Percentiles rank a stretch among this genome's conserved stretches.
Conservation (phyloP, 1,140 invertebrate species). For the Drosophila malerkotliana region DNA sequence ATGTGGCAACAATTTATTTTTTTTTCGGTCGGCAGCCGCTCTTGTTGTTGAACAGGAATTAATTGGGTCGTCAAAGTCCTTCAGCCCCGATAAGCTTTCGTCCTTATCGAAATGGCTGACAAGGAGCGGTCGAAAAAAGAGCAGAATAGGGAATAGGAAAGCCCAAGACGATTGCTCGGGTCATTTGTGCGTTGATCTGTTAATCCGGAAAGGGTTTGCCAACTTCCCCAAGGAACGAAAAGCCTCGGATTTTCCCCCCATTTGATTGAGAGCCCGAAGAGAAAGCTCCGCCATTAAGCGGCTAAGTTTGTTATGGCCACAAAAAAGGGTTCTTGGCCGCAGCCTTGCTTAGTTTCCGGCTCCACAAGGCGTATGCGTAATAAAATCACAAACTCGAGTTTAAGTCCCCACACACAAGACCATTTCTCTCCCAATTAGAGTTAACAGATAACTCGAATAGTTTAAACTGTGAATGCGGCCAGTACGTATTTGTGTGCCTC, state of each 20-base stretch:
- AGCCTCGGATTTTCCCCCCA: slow-evolving; percentile 34
- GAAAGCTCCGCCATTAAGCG: slow-evolving; percentile 43
- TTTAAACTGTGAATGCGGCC: slow-evolving; percentile 29
- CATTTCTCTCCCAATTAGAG: slow-evolving; percentile 52
- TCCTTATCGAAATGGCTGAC: slow-evolving; percentile 57
- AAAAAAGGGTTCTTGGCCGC: slow-evolving; percentile 21
- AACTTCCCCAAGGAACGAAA: slow-evolving; percentile 21
- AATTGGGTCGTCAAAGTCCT: slow-evolving; percentile 74
- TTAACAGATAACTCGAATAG: slow-evolving; percentile 39
- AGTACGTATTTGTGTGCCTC: slow-evolving; percentile 6
- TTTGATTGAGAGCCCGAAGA: slow-evolving; percentile 50
- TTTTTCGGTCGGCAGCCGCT: slow-evolving; percentile 2
- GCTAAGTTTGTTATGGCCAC: slow-evolving; percentile 24
- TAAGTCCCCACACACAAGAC: slow-evolving; percentile 18
- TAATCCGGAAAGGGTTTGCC: slow-evolving; percentile 69
- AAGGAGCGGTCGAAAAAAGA: slow-evolving; percentile 5
- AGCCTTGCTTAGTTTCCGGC: slow-evolving; percentile 13
- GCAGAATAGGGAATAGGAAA: slow-evolving; percentile 12
- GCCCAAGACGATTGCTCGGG: slow-evolving; percentile 57
- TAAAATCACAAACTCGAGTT: slow-evolving; percentile 45
- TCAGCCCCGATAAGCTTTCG: slow-evolving; percentile 60
- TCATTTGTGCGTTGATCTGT: slow-evolving; percentile 69
- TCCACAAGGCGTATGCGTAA: slow-evolving; percentile 51
- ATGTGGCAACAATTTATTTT: slow-evolving; percentile 46
- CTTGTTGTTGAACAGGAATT: slow-evolving; percentile 53